phyloP scores from a whole-genome alignment of 2,797 vertebrate genomes.

The Danio aesculapii region DNA sequence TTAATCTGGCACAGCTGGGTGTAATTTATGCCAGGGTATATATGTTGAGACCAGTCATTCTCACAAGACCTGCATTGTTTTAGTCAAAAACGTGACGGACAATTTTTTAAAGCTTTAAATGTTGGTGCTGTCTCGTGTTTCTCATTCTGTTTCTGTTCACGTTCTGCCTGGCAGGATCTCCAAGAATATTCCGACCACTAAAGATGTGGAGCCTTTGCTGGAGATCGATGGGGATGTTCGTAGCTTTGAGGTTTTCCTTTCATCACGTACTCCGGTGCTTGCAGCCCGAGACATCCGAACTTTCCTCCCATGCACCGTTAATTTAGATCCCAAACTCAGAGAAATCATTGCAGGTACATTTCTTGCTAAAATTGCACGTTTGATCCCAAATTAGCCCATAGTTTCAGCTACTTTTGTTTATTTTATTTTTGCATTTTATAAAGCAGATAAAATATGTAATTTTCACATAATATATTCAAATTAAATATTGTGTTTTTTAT shows the following conservation, averaged over 20 bases:
- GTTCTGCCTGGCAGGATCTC: slow-evolving; percentile 83
- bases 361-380: not conserved
- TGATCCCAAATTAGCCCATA: not conserved
- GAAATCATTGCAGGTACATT: slow-evolving; percentile 93
- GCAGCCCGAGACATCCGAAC: slow-evolving; percentile 90
- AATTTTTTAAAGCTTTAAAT: slow-evolving; percentile 25
- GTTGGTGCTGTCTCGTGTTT: slow-evolving; percentile 18
- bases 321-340: slow-evolving; percentile 95
- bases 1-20: slow-evolving; percentile 44
- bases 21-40: slow-evolving; percentile 12
- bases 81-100: slow-evolving; percentile 9
- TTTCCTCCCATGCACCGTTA: slow-evolving; percentile 96
- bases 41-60: slow-evolving; percentile 23
- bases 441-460: too few species aligned
- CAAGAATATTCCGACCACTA: slow-evolving; percentile 96
- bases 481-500: too few species aligned
- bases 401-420: not conserved
- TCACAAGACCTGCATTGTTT: slow-evolving; percentile 49
- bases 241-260: slow-evolving; percentile 97
- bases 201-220: slow-evolving; percentile 96
- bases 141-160: slow-evolving; percentile 4
- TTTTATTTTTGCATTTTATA: too few species aligned
- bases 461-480: too few species aligned
- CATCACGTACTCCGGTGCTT: slow-evolving; percentile 93
- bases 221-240: slow-evolving; percentile 96